Conservation (phyloP, 2,113 vertebrate genomes). For the Corythoichthys intestinalis region DNA sequence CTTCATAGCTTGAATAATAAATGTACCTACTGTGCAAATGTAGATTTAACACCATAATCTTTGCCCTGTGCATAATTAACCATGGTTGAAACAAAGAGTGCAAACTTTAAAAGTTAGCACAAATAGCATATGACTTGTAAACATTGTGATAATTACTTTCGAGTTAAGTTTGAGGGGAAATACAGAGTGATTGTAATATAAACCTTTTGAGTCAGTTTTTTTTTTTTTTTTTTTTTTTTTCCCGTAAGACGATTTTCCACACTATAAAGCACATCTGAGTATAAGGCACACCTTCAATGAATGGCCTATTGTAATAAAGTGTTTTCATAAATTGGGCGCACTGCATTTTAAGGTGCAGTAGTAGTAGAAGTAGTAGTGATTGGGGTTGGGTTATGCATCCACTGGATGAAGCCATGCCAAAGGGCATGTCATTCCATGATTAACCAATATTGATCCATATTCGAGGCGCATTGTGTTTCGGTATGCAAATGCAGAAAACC, state of each 20-base stretch:
- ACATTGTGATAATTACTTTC: background rate
- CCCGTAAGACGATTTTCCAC: too few relatives aligned
- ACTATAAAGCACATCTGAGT: too few relatives aligned
- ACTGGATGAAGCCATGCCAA: too few relatives aligned
- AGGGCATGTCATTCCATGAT: too few relatives aligned
- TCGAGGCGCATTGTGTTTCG: too few relatives aligned
- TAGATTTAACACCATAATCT: conserved; percentile 13
- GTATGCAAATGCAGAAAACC: too few relatives aligned
- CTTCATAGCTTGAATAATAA: conserved; percentile 52
- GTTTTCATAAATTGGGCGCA: background rate
- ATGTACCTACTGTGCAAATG: conserved; percentile 45
- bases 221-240: too few relatives aligned
- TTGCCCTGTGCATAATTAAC: conserved; percentile 49
- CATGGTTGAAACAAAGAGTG: conserved; percentile 14
- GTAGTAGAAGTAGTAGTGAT: too few relatives aligned
- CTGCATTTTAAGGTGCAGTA: too few relatives aligned
- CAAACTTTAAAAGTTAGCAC: conserved; percentile 38
- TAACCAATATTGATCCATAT: too few relatives aligned
- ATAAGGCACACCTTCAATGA: background rate
- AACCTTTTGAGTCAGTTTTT: background rate
- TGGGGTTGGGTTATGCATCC: too few relatives aligned
- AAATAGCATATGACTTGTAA: background rate
- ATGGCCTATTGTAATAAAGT: background rate
- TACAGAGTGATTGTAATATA: background rate
- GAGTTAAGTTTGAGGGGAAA: background rate